Evolutionary conservation across 1,140 invertebrate species (phyloP).

Genomic region (Tigriopus japonicus): DNA sequence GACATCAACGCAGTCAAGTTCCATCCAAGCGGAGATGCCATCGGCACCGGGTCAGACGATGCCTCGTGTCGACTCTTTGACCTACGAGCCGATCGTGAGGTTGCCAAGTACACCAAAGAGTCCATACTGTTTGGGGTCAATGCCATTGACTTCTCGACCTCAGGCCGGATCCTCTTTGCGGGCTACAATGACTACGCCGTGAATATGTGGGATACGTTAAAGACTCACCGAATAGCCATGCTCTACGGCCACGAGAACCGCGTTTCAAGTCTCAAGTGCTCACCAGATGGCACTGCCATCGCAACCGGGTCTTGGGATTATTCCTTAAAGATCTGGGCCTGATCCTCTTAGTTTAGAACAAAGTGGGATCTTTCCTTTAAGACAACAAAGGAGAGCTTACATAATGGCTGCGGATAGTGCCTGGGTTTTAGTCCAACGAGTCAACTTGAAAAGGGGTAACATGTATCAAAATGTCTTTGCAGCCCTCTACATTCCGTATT

Average conservation of each 20-base stretch:
- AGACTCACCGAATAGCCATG: constrained; percentile 69
- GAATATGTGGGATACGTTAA: constrained; percentile 95
- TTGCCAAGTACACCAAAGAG: constrained; percentile 88
- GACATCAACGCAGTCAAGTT: constrained; percentile 97
- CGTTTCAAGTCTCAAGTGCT: constrained; percentile 44
- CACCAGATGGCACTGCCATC: constrained; percentile 91
- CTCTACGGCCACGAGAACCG: constrained; percentile 96
- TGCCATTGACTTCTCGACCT: constrained; percentile 91
- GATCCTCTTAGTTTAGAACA: background rate
- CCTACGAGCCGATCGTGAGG: constrained; percentile 88
- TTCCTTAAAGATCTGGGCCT: constrained; percentile 53
- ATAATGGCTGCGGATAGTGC: no score
- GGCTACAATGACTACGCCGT: constrained; percentile 93
- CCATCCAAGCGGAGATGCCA: constrained; percentile 97
- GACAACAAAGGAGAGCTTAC: no score
- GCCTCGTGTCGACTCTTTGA: constrained; percentile 82
- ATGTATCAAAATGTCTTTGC: no score
- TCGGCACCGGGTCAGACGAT: constrained; percentile 95
- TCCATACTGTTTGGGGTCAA: constrained; percentile 97
- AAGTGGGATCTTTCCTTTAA: no score
- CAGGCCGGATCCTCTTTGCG: constrained; percentile 24
- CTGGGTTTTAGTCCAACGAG: no score
- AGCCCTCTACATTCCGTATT: no score
- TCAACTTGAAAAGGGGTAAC: no score
- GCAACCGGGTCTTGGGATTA: constrained; percentile 97